Percentiles rank a stretch among this genome's conserved stretches.
Evolutionary conservation across 2,797 vertebrate species (phyloP).

Genomic region (Sebastes iracundus): DNA sequence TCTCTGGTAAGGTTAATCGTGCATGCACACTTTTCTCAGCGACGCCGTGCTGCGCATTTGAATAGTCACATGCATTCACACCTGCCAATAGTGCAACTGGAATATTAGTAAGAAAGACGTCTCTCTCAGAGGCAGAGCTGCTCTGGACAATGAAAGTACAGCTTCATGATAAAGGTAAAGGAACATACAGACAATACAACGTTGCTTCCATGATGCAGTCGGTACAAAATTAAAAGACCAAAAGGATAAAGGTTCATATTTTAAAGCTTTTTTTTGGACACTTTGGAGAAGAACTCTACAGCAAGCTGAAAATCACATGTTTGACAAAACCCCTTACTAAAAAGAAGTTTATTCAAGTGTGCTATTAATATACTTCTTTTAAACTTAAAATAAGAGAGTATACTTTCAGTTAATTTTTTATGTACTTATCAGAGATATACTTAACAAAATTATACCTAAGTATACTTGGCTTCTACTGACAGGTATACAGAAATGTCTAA

Average conservation of each 20-base stretch:
- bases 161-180: neutral
- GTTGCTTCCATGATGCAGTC: neutral
- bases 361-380: too few species aligned
- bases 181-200: neutral
- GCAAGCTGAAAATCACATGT: too few species aligned
- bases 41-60: neutral
- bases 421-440: too few species aligned
- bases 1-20: slow-evolving; percentile 22
- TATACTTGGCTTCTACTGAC: too few species aligned
- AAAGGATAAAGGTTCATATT: neutral
- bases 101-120: neutral
- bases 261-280: too few species aligned
- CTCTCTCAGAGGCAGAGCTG: neutral
- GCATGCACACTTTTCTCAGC: slow-evolving; percentile 18
- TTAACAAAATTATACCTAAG: too few species aligned
- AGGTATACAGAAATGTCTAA: too few species aligned
- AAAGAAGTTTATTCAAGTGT: too few species aligned
- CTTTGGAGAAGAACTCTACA: too few species aligned
- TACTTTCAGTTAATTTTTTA: too few species aligned
- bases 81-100: neutral
- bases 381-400: too few species aligned
- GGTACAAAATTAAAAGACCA: neutral
- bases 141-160: neutral
- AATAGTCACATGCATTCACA: neutral
- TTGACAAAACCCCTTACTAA: too few species aligned